Percentiles rank a stretch among this genome's conserved stretches.
Evolutionary conservation across 2,113 vertebrate species (phyloP).

Genomic region (Platysteira castanea): DNA sequence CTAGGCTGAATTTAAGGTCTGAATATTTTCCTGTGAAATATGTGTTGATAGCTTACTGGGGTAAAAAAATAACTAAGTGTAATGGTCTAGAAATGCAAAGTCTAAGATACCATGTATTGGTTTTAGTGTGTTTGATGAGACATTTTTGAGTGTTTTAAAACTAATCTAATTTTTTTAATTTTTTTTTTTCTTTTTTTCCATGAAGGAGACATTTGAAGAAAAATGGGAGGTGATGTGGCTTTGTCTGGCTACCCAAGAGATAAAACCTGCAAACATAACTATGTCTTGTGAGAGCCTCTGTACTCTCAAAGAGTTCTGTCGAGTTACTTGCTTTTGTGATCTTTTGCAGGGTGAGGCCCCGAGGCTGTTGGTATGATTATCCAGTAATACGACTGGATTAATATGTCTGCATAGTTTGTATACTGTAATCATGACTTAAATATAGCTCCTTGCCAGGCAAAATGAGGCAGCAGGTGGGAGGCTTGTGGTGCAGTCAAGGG

Average conservation of each 20-base stretch:
- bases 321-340: not conserved
- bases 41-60: not conserved
- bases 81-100: not conserved
- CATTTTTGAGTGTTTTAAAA: not conserved
- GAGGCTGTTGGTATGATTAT: not conserved
- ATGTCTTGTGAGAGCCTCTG: not conserved
- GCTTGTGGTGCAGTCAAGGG: rapidly evolving
- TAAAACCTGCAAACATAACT: not conserved
- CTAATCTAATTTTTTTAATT: too few relatives aligned
- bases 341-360: not conserved
- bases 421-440: not conserved
- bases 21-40: not conserved
- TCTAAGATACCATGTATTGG: not conserved
- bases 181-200: not conserved
- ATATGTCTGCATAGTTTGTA: not conserved
- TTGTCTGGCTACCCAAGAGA: not conserved
- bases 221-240: rapidly evolving
- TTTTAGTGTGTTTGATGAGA: not conserved
- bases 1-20: not conserved
- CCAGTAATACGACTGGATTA: not conserved
- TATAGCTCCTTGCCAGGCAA: not conserved
- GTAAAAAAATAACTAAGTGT: not conserved
- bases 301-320: not conserved
- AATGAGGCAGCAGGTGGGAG: not conserved
- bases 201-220: not conserved